Base-by-base conservation (phyloP, 2,797 vertebrate species). In the Characodon lateralis region DNA sequence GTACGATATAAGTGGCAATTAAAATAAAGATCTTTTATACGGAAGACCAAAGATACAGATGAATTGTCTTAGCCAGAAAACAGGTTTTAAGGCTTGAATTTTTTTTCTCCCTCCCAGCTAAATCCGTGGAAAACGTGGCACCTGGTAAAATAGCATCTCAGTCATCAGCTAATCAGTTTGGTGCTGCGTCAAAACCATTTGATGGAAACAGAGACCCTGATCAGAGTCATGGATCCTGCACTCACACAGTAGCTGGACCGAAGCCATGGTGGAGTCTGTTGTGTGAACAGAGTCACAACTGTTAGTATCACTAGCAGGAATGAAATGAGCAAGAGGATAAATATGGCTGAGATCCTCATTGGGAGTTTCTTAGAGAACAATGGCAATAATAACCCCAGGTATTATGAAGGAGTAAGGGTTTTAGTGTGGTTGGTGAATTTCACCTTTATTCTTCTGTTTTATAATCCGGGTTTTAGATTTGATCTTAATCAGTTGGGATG, bases 311-410 rank as follows among this genome's bases (percentile, higher is more conserved):
- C 66, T 41, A 80, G 50, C 74, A 80, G 78, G 46, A 22, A 46
- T 10, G 0, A 0, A 0, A 0, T 0, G 0, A 0, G 26, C 2
- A 0, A 35, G 5, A 72, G 61, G 74, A 41, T 81, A 24, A 43
- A 41, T 24, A 8, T 41, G 0, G 51, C 18, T 2, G 1, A 31
- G 16, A 72, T 76, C 31, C 39, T 59, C 28, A 43, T 76, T 0
- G 69, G 58, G 39, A 80, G 65, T 55, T 80, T 39, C 6, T 10
- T 8, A 0, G 39, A 72, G 14, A 76, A 66, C 51, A 66, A 72
- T 1, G 74, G 70, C 12, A 59, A 58, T 9, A 20, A 24, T 39
- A 81, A 81, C 51, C 74, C 61, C 26, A 28, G 28, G 74, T 81
- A 76, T 22, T 24, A 10, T 35, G 20, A 20, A 72, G 70, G 28